These are phyloP conservation scores for Monopis laevigella DNA, from an alignment of 2,888 invertebrate species.

Conservation along the genomic window DNA sequence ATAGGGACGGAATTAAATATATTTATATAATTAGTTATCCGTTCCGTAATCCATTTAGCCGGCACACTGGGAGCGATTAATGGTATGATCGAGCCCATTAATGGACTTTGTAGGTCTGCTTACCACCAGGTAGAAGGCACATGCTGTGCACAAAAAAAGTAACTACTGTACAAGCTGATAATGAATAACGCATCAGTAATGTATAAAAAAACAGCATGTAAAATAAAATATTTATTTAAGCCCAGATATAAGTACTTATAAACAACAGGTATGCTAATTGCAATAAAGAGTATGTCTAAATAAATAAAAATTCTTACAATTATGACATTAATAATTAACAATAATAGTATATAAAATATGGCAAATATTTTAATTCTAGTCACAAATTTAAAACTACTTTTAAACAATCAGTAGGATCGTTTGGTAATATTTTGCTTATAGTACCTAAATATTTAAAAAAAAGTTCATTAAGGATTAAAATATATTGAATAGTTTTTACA, in stretches of 20 bases:
- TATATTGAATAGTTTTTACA: too few species aligned
- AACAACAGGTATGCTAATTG: constrained; percentile 35
- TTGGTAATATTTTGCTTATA: background rate
- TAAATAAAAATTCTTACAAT: constrained; percentile 26
- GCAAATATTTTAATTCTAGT: constrained; percentile 11
- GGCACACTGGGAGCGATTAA: too few species aligned
- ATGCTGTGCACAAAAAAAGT: too few species aligned
- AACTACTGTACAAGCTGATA: too few species aligned
- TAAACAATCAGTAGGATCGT: background rate
- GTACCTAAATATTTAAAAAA: background rate
- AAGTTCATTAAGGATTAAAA: too few species aligned
- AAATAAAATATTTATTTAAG: constrained; percentile 65
- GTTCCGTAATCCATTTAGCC: too few species aligned
- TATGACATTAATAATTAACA: constrained; percentile 11
- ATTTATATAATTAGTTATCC: too few species aligned
- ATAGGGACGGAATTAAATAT: too few species aligned
- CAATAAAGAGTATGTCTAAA: constrained; percentile 38
- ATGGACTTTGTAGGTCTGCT: too few species aligned
- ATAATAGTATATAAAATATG: constrained; percentile 13
- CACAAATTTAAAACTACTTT: constrained; percentile 5
- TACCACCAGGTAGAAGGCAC: too few species aligned
- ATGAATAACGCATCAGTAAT: too few species aligned
- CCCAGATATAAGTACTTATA: constrained; percentile 43
- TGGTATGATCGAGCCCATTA: too few species aligned
- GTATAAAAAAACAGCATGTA: constrained; percentile 22